A percentile compares a stretch with the other conserved stretches of the same genome.
phyloP scores from a whole-genome alignment of 2,888 invertebrate genomes.

The Acleris literana region DNA sequence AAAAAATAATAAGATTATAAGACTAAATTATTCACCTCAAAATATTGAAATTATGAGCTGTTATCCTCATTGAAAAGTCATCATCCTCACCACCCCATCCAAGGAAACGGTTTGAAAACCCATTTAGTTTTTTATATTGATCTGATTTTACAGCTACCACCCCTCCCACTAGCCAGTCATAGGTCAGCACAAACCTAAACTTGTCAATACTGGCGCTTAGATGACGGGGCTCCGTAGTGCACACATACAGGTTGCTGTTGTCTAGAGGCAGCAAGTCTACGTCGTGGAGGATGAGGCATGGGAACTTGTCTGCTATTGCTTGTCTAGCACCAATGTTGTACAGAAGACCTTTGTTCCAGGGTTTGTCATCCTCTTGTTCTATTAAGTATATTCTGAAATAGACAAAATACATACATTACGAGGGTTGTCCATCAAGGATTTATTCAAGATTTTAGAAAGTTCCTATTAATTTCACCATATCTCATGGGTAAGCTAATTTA shows the following conservation, averaged over 20 bases:
- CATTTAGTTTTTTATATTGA: slow-evolving; percentile 62
- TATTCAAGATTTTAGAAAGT: too few species aligned
- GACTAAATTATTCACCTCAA: slow-evolving; percentile 51
- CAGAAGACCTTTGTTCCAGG: slow-evolving; percentile 94
- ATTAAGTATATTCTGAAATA: slow-evolving; percentile 88
- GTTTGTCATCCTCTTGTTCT: slow-evolving; percentile 89
- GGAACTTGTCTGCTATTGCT: slow-evolving; percentile 87
- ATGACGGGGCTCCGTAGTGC: slow-evolving; percentile 90
- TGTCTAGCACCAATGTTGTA: slow-evolving; percentile 93
- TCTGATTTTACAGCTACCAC: slow-evolving; percentile 65
- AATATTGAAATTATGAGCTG: slow-evolving; percentile 51
- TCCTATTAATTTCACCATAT: background rate
- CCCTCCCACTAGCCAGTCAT: slow-evolving; percentile 64
- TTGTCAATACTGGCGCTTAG: slow-evolving; percentile 94
- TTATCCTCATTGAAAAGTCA: slow-evolving; percentile 62
- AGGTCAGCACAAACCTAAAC: slow-evolving; percentile 73
- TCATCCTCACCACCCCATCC: slow-evolving; percentile 80
- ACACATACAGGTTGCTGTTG: slow-evolving; percentile 91
- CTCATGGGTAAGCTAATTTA: slow-evolving; percentile 32
- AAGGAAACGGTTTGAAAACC: slow-evolving; percentile 70
- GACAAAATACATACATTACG: background rate
- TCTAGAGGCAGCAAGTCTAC: slow-evolving; percentile 94
- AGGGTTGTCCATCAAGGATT: too few species aligned
- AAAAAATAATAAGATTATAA: too few species aligned
- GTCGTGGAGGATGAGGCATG: slow-evolving; percentile 95